phyloP scores from a whole-genome alignment of 2,797 vertebrate genomes.

The Lateolabrax maculatus region DNA sequence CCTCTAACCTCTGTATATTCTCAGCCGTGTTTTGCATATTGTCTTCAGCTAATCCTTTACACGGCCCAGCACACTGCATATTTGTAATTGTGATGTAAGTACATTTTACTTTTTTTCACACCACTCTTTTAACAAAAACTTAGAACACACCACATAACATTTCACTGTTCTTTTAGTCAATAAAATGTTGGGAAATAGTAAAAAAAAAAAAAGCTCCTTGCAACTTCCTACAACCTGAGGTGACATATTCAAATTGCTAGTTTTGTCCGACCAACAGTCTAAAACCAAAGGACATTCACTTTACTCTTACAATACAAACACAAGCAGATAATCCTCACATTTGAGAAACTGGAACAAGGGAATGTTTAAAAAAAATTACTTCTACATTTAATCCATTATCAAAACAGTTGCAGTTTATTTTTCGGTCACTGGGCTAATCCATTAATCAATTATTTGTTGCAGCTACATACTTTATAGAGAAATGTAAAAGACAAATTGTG shows the following conservation, averaged over 20 bases:
- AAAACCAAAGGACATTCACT: neutral
- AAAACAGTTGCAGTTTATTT: neutral
- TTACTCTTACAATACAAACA: neutral
- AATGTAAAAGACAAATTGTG: neutral
- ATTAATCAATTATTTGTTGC: neutral
- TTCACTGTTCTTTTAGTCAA: neutral
- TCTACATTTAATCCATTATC: neutral
- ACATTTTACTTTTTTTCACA: neutral
- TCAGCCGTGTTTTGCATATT: neutral
- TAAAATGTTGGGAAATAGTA: neutral
- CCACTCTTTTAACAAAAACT: neutral
- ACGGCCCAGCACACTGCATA: neutral
- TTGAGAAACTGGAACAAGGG: neutral
- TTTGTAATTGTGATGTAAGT: neutral
- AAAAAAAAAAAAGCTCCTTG: neutral
- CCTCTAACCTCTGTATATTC: neutral
- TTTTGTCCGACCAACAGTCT: too few species aligned
- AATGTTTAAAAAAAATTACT: neutral
- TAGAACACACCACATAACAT: neutral
- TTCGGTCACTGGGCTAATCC: neutral
- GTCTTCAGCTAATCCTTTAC: neutral
- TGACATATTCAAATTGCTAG: neutral
- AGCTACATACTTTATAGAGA: neutral
- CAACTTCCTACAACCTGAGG: neutral
- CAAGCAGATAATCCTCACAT: neutral